Evolutionary conservation across 2,888 invertebrate genomes (phyloP).

Genomic region (Macrophya annulata): DNA sequence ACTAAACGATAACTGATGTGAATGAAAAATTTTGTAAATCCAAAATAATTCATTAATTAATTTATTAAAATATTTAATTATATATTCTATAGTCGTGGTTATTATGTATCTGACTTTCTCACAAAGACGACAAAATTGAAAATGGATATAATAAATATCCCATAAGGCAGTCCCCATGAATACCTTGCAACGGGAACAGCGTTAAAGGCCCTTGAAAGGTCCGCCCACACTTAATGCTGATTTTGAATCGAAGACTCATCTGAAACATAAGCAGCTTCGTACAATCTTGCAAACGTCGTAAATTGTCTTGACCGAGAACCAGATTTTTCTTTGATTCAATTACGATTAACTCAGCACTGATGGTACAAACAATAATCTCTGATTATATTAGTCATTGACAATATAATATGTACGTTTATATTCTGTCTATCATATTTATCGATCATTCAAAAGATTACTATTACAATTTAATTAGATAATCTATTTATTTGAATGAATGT

Average conservation of each 20-base stretch:
- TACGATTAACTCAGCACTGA: constrained; percentile 66
- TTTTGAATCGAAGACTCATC: constrained; percentile 77
- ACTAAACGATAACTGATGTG: neutral
- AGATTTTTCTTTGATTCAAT: constrained; percentile 59
- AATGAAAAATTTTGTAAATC: constrained; percentile 23
- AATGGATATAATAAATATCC: constrained; percentile 74
- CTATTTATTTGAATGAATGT: neutral
- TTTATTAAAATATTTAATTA: neutral
- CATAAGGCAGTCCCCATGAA: constrained; percentile 78
- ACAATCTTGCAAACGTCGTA: constrained; percentile 72
- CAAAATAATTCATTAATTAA: constrained; percentile 36
- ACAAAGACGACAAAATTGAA: constrained; percentile 46
- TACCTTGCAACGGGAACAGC: constrained; percentile 79
- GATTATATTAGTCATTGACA: neutral
- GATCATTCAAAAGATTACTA: neutral
- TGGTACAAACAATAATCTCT: constrained; percentile 55
- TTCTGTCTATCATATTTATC: neutral
- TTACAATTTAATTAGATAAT: neutral
- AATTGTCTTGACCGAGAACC: constrained; percentile 64
- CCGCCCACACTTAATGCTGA: constrained; percentile 76
- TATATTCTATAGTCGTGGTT: constrained; percentile 5
- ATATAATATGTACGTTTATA: too few species aligned
- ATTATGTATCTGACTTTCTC: constrained; percentile 35
- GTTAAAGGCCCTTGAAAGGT: constrained; percentile 77
- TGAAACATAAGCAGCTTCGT: constrained; percentile 80